A percentile compares a stretch with the other conserved stretches of the same genome.
Evolutionary conservation across 2,888 invertebrate genomes (phyloP).

Genomic region (Liposcelis brunnea): DNA sequence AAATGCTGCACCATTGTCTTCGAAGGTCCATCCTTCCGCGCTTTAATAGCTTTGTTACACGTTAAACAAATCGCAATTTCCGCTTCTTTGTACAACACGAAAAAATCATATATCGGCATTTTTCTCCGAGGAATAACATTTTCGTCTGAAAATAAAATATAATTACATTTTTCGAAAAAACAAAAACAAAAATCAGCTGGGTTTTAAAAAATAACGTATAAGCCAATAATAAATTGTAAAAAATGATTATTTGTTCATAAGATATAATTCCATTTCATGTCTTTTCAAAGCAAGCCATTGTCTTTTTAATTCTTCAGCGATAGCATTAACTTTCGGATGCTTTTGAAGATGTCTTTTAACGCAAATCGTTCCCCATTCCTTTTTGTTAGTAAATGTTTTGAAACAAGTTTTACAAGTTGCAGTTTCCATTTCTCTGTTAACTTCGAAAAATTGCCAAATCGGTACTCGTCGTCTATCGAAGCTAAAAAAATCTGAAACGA

Average conservation of each 20-base stretch:
- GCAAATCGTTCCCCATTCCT: conserved; percentile 3
- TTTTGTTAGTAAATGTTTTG: conserved; percentile 1
- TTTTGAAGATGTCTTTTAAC: conserved; percentile 4
- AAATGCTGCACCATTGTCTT: not conserved
- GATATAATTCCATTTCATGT: no score
- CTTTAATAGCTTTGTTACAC: not conserved
- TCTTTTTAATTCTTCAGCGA: no score
- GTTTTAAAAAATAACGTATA: no score
- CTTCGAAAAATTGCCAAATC: conserved; percentile 5
- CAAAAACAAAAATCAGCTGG: no score
- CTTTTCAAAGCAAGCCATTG: no score
- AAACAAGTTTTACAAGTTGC: conserved; percentile 1
- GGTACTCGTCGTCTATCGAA: conserved; percentile 1
- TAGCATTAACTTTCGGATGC: not conserved
- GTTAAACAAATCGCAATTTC: not conserved
- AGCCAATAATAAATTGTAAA: no score
- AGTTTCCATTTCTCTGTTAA: not conserved
- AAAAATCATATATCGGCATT: conserved; percentile 2
- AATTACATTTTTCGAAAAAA: no score
- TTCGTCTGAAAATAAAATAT: no score
- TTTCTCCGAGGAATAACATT: no score
- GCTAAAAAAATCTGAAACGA: no score
- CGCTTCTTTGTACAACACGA: not conserved
- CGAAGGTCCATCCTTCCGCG: not conserved
- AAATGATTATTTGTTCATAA: no score